Base-by-base conservation (phyloP, 2,797 vertebrate genomes). In the Phylloscopus collybita region DNA sequence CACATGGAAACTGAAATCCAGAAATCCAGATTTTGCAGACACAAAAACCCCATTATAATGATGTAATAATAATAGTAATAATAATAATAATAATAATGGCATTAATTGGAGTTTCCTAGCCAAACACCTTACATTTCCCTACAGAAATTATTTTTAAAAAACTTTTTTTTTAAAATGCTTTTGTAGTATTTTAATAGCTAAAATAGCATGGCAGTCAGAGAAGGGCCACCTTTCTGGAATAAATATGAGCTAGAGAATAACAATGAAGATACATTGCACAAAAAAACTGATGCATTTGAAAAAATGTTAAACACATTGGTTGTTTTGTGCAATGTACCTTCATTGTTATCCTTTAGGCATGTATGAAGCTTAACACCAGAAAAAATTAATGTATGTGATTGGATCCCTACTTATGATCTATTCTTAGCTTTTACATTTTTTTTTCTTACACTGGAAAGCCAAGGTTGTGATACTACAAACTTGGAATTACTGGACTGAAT, bases 401-500 rank as follows among this genome's bases (percentile, higher is more conserved):
- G 27, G 20, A 79, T 59, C 4, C 25, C 44, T 84, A 44, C 10
- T 47, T 64, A 32, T 30, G 2, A 66, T 15, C 73, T 73, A 9
- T 29, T 92, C 21, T 36, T 62, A 49, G n/a, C 8, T 80, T 74
- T 80, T 87, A 22, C 5, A 7, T 25, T 51, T 88, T 76, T 91
- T 56, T 91, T 75, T 42, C 64, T 94, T 73, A 86, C 87, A 65
- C 54, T 88, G 30, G 80, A 91, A 94, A 92, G n/a, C 74, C 95
- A 96, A 95, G n/a, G 73, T 88, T 92, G 83, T 86, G 60, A 93
- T 95, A 90, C n/a, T 42, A 91, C 27, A 61, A n/a, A 79, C 53
- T 70, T 82, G 29, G 42, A 79, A 81, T 86, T 84, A 94, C 60
- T 36, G 36, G 30, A 69, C 27, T 62, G 49, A 93, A 86, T 21